Base-by-base conservation (phyloP, 2,113 vertebrate species). In the Chaetodon auriga region DNA sequence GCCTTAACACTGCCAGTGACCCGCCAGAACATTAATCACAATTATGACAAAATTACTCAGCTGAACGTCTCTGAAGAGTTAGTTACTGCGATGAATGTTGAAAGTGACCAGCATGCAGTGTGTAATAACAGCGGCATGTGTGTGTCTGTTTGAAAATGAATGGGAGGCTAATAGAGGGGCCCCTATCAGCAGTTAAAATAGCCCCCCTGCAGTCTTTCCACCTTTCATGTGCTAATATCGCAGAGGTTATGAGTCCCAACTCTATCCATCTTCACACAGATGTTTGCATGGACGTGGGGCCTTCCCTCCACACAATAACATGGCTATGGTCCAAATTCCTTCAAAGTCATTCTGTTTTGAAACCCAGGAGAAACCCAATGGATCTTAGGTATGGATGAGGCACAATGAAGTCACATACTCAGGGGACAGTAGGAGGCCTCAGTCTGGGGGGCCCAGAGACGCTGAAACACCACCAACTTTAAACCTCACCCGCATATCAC, bases 191-290 rank as follows among this genome's bases (percentile, higher is more conserved):
- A 3, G 81, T 80, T 85, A 81, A 92, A 92, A 88, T 84, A 65
- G 85, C 80, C 93, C 92, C 81, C 93, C 92, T 90, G 91, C 88
- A 89, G 92, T 78, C 71, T 71, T 45, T 60, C 71, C 49, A 88
- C 79, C 90, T 93, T 93, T 93, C 93, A 94, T 94, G 93, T 94
- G 93, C 84, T 92, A 93, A 94, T 94, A 92, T 90, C 76, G 55
- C 68, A 8, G 49, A 92, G 82, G 92, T 93, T 93, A 90, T 87
- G 85, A 90, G 89, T 88, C 79, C 77, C 83, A 82, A 83, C 80
- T 81, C 75, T 77, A 93, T 93, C 89, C 68, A 83, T 92, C 92
- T 87, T 77, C 38, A 76, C 78, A 75, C 84, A 92, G 75, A 90
- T 91, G 84, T 86, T 87, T 75, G 69, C 72, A 54, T 53, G 79